Percentiles rank a stretch among this genome's conserved stretches.
Conservation (phyloP, 2,113 vertebrate genomes). For the Rhinogobius similis region DNA sequence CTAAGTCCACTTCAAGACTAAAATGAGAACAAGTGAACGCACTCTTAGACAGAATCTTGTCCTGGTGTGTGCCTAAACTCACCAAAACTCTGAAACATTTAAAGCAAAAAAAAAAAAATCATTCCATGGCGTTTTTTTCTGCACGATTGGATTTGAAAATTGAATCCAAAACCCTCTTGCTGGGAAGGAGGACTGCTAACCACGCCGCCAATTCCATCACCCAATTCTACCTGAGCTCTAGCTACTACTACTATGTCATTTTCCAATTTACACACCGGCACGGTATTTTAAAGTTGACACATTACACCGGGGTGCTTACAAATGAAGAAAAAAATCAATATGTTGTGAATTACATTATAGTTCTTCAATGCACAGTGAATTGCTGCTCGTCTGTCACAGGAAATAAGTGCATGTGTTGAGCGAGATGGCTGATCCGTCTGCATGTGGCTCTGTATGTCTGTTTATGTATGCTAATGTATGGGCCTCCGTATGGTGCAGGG, state of each 20-base stretch:
- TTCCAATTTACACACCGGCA: neutral
- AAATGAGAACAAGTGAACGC: no score
- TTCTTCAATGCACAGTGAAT: neutral
- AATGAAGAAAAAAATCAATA: constrained; percentile 5
- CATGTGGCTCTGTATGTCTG: constrained; percentile 2
- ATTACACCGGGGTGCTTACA: neutral
- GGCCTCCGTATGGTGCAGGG: neutral
- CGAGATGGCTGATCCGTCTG: neutral
- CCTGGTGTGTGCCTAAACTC: no score
- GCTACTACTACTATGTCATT: neutral
- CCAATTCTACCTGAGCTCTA: neutral
- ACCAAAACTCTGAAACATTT: neutral
- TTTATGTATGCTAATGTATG: constrained; percentile 7
- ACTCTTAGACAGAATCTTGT: no score
- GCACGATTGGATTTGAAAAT: neutral
- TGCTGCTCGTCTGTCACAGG: neutral
- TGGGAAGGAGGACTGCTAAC: neutral
- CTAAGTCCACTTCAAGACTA: no score
- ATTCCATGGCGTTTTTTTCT: neutral
- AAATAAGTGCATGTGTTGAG: neutral
- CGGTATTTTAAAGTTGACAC: neutral
- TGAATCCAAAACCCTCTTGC: neutral
- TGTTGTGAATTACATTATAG: constrained; percentile 9
- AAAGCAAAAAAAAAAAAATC: neutral
- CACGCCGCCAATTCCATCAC: neutral